Base-by-base conservation (phyloP, 2,888 invertebrate genomes). In the Schrankia costaestrigalis region DNA sequence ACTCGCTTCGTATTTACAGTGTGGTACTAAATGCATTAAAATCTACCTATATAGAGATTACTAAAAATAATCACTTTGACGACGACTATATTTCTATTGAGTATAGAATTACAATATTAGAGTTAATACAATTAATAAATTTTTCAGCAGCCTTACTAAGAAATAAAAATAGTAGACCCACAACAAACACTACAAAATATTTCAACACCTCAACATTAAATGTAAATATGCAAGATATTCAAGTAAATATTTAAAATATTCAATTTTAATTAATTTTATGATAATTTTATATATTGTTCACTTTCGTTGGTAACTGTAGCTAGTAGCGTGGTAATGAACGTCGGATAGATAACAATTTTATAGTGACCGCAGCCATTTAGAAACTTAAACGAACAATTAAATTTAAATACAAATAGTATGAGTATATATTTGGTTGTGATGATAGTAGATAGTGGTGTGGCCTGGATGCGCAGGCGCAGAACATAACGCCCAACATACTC, bases 381-480 rank as follows among this genome's bases (percentile, higher is more conserved):
- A 55, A 61, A 59, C 42, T 40, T 50, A 58, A 53, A 49, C 29
- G 42, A 43, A 47, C 37, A 41, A 49, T 62, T 55, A 55, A 59
- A 64, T 60, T 63, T 52, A 37, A 57, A 57, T 46, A 59, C 35
- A 47, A 46, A 36, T 31, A 42, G 30, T 39, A 38, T 46, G 36
- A 37, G 56, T 53, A 48, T 37, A 48, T 51, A 53, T 49, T 50
- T 32, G 43, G 56, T 30, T 41, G 50, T 49, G 45, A 21, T 45
- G 44, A 36, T 41, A 30, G 26, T 33, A 41, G 43, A 46, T 46
- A 34, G 15, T 22, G 23, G 35, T 18, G 12, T 35, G 72, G 63
- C 71, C 72, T 48, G 57, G 56, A 56, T 70, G 71, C 56, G 38
- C 65, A 59, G 11, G 44, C 61, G 66, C 61, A 61, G 34, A 29